Conservation (phyloP, 2,113 vertebrate genomes). For the Xiphophorus hellerii region DNA sequence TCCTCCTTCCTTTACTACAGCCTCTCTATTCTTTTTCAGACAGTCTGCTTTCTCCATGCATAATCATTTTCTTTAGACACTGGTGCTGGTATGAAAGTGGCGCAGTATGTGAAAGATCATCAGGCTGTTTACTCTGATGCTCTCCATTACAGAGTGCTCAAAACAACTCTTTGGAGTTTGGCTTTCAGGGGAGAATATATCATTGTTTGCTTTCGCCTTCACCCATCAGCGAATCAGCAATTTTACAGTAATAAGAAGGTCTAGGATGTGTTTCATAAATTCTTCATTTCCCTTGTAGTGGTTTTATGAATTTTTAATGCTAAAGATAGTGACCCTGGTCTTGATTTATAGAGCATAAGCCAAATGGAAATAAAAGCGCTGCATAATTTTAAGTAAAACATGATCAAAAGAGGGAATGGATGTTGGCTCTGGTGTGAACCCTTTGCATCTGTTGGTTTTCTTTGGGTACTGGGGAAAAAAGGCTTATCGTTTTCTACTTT, state of each 20-base stretch:
- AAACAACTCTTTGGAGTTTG: conserved; percentile 63
- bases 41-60: conserved; percentile 73
- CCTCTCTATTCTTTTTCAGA: conserved; percentile 56
- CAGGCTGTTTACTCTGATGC: conserved; percentile 73
- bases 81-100: conserved; percentile 20
- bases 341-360: conserved; percentile 65
- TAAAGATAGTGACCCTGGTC: conserved; percentile 63
- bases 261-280: conserved; percentile 68
- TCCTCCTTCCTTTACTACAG: conserved; percentile 17
- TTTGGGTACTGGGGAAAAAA: no score
- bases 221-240: conserved; percentile 62
- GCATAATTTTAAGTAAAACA: conserved; percentile 24
- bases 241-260: conserved; percentile 72
- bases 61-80: conserved; percentile 71
- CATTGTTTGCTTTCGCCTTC: conserved; percentile 59
- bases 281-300: conserved; percentile 59
- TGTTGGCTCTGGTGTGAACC: background rate
- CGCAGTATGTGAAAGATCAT: conserved; percentile 68
- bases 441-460: background rate
- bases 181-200: conserved; percentile 50
- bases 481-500: no score
- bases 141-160: conserved; percentile 68
- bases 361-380: conserved; percentile 52
- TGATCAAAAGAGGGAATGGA: background rate
- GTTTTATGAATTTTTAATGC: conserved; percentile 71